Percentiles rank a stretch among this genome's conserved stretches.
Evolutionary conservation across 1,140 invertebrate species (phyloP).

Genomic region (Penaeus indicus): DNA sequence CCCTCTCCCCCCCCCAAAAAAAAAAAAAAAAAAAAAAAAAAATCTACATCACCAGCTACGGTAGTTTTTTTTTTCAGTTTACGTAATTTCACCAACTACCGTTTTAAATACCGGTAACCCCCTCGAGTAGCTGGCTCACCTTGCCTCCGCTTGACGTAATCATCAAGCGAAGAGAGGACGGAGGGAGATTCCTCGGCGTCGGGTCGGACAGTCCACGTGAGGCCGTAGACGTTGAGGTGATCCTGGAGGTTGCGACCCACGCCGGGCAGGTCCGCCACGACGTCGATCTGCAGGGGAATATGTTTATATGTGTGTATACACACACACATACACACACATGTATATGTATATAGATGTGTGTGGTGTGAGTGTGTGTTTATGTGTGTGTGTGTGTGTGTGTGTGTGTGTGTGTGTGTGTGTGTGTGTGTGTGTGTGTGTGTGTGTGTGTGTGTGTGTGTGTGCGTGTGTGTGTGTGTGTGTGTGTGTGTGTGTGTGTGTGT

Average conservation of each 20-base stretch:
- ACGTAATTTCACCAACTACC: no score
- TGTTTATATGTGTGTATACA: no score
- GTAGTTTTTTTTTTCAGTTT: no score
- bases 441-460: neutral
- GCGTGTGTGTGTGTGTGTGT: neutral
- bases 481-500: neutral
- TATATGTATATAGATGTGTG: constrained; percentile 1
- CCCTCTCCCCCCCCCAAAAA: no score
- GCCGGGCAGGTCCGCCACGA: constrained; percentile 75
- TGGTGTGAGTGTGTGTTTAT: no score
- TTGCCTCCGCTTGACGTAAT: constrained; percentile 3
- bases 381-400: neutral
- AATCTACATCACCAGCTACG: no score
- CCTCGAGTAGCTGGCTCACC: neutral
- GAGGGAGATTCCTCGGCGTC: neutral
- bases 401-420: neutral
- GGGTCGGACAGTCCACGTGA: constrained; percentile 36
- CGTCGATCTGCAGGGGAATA: constrained; percentile 11
- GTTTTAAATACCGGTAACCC: no score
- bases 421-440: neutral
- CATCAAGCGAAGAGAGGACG: neutral
- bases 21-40: no score
- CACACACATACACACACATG: constrained; percentile 13
- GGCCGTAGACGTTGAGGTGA: constrained; percentile 71
- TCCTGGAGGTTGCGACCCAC: constrained; percentile 87